Evolutionary conservation across 2,113 vertebrate genomes (phyloP).

Genomic region (Hydropotes inermis): DNA sequence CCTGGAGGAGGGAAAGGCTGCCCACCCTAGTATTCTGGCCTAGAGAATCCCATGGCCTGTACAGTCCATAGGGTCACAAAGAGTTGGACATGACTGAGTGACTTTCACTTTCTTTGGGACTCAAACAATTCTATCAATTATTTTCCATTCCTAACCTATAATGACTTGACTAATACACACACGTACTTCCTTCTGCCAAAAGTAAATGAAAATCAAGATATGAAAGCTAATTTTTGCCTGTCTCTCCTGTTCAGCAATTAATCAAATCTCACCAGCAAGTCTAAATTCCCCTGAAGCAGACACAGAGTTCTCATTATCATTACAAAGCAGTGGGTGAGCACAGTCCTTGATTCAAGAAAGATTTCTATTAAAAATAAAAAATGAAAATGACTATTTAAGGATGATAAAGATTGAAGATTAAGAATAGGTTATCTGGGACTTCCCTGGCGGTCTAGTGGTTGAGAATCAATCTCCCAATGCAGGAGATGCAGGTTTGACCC

Average conservation of each 20-base stretch:
- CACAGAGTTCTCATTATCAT: background rate
- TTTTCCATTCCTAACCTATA: background rate
- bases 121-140: background rate
- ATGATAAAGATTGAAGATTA: background rate
- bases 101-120: background rate
- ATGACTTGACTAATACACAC: background rate
- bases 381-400: background rate
- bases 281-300: background rate
- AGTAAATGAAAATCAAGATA: background rate
- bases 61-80: background rate
- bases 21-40: background rate
- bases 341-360: background rate
- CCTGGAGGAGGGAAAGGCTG: background rate
- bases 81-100: rapidly evolving
- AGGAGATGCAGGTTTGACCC: background rate
- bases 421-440: background rate
- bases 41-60: background rate
- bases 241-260: background rate
- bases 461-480: background rate
- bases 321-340: background rate
- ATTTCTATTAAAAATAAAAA: background rate
- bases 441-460: background rate
- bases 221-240: background rate
- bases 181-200: background rate
- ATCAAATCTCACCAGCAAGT: background rate